Conservation (phyloP, 2,888 invertebrate genomes). For the Polymixis lichenea region DNA sequence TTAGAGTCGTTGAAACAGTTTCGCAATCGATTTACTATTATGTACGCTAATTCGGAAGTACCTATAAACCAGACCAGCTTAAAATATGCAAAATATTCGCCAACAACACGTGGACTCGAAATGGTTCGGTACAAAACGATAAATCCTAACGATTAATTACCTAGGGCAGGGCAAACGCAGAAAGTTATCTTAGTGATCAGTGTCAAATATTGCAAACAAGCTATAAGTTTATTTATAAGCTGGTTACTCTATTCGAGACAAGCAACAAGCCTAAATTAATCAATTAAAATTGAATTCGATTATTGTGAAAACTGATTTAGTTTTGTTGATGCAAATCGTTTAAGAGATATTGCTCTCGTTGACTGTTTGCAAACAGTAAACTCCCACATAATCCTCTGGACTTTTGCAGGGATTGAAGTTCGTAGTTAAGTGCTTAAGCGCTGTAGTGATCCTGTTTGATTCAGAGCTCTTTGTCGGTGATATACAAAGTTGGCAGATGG, state of each 20-base stretch:
- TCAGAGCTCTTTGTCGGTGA: conserved; percentile 39
- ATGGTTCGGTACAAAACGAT: conserved; percentile 42
- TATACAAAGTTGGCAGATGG: conserved; percentile 47
- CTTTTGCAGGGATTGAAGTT: conserved; percentile 40
- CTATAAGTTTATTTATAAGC: conserved; percentile 38
- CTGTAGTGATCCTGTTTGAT: conserved; percentile 47
- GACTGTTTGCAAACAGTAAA: conserved; percentile 40
- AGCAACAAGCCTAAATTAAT: conserved; percentile 47
- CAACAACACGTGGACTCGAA: conserved; percentile 58
- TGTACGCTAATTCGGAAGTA: conserved; percentile 56
- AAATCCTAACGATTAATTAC: conserved; percentile 64
- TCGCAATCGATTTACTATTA: conserved; percentile 59
- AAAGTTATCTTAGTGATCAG: conserved; percentile 60
- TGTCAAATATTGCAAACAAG: conserved; percentile 54
- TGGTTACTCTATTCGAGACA: conserved; percentile 29
- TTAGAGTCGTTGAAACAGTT: conserved; percentile 40
- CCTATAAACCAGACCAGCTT: conserved; percentile 57
- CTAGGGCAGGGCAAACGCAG: conserved; percentile 51
- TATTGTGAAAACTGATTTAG: conserved; percentile 22
- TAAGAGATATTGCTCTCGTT: conserved; percentile 3
- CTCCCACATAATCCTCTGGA: conserved; percentile 22
- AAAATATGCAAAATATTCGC: conserved; percentile 62
- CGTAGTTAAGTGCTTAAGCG: conserved; percentile 34
- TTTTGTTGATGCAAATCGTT: conserved; percentile 4
- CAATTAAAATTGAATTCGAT: conserved; percentile 37